These are phyloP conservation scores for Murina feae DNA, from an alignment of 2,113 vertebrate species.

Conservation along the genomic window DNA sequence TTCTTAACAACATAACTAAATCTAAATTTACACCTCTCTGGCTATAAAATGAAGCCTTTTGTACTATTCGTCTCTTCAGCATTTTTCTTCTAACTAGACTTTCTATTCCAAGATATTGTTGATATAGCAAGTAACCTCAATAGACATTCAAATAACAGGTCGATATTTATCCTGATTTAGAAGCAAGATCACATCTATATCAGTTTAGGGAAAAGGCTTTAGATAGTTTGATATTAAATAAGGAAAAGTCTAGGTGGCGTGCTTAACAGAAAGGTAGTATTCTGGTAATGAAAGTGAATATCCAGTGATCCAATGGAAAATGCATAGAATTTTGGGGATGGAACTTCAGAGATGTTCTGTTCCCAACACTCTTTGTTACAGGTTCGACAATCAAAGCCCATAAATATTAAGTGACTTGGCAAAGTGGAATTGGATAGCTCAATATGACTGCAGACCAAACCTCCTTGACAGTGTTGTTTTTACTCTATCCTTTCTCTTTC, in stretches of 20 bases:
- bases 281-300: neutral
- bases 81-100: neutral
- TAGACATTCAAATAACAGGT: neutral
- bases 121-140: neutral
- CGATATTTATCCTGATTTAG: neutral
- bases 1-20: neutral
- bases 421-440: fast-evolving
- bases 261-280: neutral
- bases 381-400: neutral
- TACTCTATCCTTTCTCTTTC: neutral
- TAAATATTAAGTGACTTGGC: neutral
- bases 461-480: fast-evolving
- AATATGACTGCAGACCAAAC: fast-evolving
- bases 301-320: neutral
- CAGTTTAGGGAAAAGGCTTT: neutral
- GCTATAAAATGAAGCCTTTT: neutral
- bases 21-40: neutral
- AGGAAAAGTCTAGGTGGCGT: neutral
- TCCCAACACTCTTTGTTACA: fast-evolving
- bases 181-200: neutral
- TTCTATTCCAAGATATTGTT: neutral
- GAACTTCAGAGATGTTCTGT: neutral
- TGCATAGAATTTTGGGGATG: neutral
- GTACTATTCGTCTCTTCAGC: neutral
- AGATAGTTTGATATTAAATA: neutral